phyloP scores from a whole-genome alignment of 2,888 invertebrate species.

The Leistus spinibarbis region DNA sequence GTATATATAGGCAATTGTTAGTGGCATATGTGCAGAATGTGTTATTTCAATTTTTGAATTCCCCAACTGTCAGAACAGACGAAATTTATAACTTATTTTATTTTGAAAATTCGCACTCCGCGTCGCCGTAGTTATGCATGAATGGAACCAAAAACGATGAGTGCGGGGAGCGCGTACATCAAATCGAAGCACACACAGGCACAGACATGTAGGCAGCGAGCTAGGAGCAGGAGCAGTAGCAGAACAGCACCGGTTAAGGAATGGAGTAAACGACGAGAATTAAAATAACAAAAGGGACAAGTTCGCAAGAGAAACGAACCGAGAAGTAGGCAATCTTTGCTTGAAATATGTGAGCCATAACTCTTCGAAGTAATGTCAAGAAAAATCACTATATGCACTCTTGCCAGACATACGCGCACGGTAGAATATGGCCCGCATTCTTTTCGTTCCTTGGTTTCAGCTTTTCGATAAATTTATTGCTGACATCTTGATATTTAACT shows the following conservation, averaged over 20 bases:
- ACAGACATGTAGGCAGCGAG: background rate
- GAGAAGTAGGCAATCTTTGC: conserved; percentile 51
- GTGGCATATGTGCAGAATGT: background rate
- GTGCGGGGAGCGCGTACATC: background rate
- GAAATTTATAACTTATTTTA: background rate
- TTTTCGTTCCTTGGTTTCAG: background rate
- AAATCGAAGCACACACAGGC: background rate
- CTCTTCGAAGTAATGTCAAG: conserved; percentile 42
- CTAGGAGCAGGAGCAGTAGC: background rate
- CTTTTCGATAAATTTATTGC: conserved; percentile 15
- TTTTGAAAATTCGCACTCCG: conserved; percentile 5
- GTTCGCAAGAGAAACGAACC: conserved; percentile 49
- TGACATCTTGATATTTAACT: conserved; percentile 1
- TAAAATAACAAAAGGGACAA: conserved; percentile 34
- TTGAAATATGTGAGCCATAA: conserved; percentile 48
- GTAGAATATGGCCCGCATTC: background rate
- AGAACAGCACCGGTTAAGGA: background rate
- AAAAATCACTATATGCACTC: conserved; percentile 45
- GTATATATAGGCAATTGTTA: background rate
- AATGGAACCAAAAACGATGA: background rate
- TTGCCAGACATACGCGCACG: background rate
- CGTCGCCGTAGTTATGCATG: background rate
- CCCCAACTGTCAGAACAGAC: background rate
- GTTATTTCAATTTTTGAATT: conserved; percentile 4
- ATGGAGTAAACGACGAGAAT: conserved; percentile 14